phyloP scores from a whole-genome alignment of 2,888 invertebrate genomes.

The Cephus rjabovi region DNA sequence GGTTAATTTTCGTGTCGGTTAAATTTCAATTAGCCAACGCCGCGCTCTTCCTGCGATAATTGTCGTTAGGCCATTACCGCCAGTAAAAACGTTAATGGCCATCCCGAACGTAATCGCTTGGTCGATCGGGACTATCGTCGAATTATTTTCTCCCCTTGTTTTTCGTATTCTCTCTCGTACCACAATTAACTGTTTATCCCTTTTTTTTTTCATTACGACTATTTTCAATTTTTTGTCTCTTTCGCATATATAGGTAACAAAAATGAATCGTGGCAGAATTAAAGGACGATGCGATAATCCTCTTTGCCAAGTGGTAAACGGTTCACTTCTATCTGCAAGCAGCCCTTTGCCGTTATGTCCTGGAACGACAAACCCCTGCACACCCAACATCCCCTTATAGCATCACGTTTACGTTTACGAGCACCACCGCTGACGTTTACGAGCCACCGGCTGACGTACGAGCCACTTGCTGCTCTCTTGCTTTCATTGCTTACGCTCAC shows the following conservation, averaged over 20 bases:
- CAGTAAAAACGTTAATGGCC: neutral
- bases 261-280: neutral
- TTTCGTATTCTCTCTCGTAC: neutral
- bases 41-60: neutral
- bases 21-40: conserved; percentile 18
- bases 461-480: conserved; percentile 66
- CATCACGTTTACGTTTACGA: conserved; percentile 66
- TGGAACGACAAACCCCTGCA: conserved; percentile 55
- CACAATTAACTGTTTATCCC: no score
- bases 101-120: neutral
- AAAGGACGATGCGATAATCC: neutral
- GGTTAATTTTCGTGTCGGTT: conserved; percentile 15
- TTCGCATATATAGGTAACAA: neutral
- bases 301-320: conserved; percentile 34
- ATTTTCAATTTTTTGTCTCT: neutral
- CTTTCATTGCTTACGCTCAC: conserved; percentile 62
- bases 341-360: conserved; percentile 55
- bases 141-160: neutral
- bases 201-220: no score
- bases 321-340: conserved; percentile 46
- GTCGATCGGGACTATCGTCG: neutral
- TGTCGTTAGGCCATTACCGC: neutral
- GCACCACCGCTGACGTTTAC: conserved; percentile 67
- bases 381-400: conserved; percentile 62
- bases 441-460: conserved; percentile 68